Evolutionary conservation across 1,140 invertebrate species (phyloP), one percentile per base, ranked within the genome.

Genomic region (Drosophila mauritiana): DNA sequence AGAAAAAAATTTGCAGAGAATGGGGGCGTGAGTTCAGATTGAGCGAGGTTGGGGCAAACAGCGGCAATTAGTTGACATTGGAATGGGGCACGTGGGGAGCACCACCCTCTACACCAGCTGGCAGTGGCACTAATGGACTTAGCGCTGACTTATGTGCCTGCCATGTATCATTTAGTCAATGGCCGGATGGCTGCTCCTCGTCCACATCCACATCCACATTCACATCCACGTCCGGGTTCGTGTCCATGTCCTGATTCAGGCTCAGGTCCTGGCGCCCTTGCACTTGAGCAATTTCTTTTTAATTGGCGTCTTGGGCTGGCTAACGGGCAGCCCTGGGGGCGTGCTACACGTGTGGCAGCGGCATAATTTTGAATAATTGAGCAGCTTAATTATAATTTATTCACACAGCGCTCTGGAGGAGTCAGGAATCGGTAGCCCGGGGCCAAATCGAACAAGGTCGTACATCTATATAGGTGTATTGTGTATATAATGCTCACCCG

Each of bases 401-500:
- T 83, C 82, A 86, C 51, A 61, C 79, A 64, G 48, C 68, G 20
- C 42, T 12, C 10, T 13, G 15, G 17, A 10, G 42, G 8, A 20
- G 42, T 15, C 15, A 15, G 42, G n/a, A 15, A 15, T 3, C 12
- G 36, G 25, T 15, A 25, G 17, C 43, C 57, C 20, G 45, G 25
- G 49, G 51, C 48, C 54, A 34, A 40, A 63, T 55, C 70, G 70
- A 54, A 72, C 73, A 68, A 80, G 76, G 79, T 77, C 63, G 79
- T 22, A 37, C 15, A 22, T 37, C 2, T 22, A 62, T 22, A 37
- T 56, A 10, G 27, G 17, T 22, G 13, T 36, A 57, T 4, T 20
- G 27, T 37, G 6, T 65, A 49, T 73, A 40, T 20, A 12, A 43
- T 59, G 68, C 94, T 94, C 93, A 98, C 98, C 98, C 92, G 98